phyloP scores from a whole-genome alignment of 2,888 invertebrate genomes.

The Timandra comae region DNA sequence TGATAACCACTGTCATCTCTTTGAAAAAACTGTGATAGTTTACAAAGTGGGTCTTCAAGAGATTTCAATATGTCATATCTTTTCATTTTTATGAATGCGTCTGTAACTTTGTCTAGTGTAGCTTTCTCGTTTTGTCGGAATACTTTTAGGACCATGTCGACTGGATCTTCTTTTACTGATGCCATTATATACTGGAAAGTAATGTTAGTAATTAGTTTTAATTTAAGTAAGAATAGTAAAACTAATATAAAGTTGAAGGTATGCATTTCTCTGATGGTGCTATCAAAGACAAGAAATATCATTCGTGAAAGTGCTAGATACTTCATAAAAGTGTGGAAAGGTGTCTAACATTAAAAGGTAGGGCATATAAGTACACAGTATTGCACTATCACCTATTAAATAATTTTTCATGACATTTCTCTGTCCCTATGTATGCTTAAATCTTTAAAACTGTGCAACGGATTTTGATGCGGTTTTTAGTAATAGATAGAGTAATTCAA shows the following conservation, averaged over 20 bases:
- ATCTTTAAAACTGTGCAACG: too few relatives aligned
- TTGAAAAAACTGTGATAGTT: constrained; percentile 51
- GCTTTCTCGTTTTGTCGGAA: constrained; percentile 70
- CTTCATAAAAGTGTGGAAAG: too few relatives aligned
- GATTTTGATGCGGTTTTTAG: too few relatives aligned
- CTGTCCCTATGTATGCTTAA: too few relatives aligned
- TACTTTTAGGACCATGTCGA: constrained; percentile 70
- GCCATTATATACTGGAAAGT: constrained; percentile 69
- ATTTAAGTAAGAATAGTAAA: constrained; percentile 2
- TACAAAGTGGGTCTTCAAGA: constrained; percentile 55
- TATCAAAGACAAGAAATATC: too few relatives aligned
- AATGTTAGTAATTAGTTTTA: neutral
- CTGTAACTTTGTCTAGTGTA: constrained; percentile 71
- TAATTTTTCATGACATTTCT: neutral
- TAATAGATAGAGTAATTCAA: too few relatives aligned
- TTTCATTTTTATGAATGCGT: constrained; percentile 63
- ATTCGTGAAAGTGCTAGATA: too few relatives aligned
- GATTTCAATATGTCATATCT: constrained; percentile 72
- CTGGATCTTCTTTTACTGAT: constrained; percentile 71
- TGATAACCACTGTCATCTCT: constrained; percentile 67
- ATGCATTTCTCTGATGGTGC: too few relatives aligned
- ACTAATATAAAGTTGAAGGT: constrained; percentile 12
- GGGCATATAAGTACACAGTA: too few relatives aligned
- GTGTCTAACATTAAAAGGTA: too few relatives aligned
- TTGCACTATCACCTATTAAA: too few relatives aligned